A percentile compares a stretch with the other conserved stretches of the same genome.
phyloP scores from a whole-genome alignment of 2,888 invertebrate genomes.

The Erebia epiphron region DNA sequence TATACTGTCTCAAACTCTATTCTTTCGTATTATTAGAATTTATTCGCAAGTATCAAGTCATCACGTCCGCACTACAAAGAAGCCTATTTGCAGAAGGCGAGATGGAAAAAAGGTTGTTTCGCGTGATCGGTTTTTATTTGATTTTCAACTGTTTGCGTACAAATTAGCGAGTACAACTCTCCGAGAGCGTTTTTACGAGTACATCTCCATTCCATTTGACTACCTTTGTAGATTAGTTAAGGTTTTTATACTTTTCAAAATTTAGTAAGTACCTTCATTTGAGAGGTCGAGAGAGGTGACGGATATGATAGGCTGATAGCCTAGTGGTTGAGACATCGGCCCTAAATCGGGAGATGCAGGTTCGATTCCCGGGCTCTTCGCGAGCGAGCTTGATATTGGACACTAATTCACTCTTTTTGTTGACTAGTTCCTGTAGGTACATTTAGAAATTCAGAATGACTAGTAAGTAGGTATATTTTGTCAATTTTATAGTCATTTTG shows the following conservation, averaged over 20 bases:
- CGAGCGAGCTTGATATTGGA: too few species aligned
- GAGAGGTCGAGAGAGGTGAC: too few species aligned
- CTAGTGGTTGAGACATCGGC: too few species aligned
- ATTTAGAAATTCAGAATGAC: too few species aligned
- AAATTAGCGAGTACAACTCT: constrained; percentile 67
- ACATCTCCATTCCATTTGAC: constrained; percentile 24
- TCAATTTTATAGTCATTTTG: too few species aligned
- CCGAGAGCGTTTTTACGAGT: constrained; percentile 35
- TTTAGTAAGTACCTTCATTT: too few species aligned
- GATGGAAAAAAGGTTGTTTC: constrained; percentile 81
- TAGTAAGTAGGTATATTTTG: too few species aligned
- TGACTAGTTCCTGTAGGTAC: too few species aligned
- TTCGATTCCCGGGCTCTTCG: too few species aligned
- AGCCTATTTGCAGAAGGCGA: constrained; percentile 74
- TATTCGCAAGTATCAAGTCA: constrained; percentile 58
- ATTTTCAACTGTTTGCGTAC: constrained; percentile 77
- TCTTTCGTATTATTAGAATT: constrained; percentile 9
- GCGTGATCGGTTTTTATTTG: constrained; percentile 81
- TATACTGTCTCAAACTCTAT: background rate
- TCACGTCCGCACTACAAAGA: constrained; percentile 43
- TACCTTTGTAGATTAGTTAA: background rate
- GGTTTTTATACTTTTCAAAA: background rate
- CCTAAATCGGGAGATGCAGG: too few species aligned
- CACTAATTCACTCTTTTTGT: too few species aligned
- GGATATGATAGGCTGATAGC: too few species aligned